phyloP scores from a whole-genome alignment of 2,797 vertebrate genomes.

The Martes flavigula region DNA sequence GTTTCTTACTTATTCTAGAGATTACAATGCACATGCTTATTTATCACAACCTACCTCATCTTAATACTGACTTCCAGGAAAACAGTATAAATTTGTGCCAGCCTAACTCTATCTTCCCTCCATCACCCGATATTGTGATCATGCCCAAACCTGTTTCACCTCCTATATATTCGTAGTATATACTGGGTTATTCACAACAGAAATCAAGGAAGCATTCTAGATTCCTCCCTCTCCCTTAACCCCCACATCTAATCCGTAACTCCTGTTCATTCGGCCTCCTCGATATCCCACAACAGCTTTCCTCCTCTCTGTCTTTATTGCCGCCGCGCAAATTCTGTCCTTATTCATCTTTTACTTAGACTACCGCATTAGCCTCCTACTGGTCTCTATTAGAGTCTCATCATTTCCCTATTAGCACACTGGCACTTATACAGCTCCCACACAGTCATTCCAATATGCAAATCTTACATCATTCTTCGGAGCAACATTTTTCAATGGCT shows the following conservation, averaged over 20 bases:
- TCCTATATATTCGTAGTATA: background rate
- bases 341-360: background rate
- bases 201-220: conserved; percentile 33
- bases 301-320: background rate
- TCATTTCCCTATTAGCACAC: background rate
- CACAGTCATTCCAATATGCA: background rate
- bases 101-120: background rate
- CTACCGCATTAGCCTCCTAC: background rate
- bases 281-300: background rate
- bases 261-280: background rate
- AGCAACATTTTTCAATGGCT: background rate
- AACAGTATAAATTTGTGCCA: background rate
- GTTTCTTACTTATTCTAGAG: background rate
- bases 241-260: background rate
- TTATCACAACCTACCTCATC: conserved; percentile 20
- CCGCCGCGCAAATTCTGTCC: background rate
- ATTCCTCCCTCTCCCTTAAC: background rate
- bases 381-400: background rate
- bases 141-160: background rate
- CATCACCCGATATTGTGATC: background rate
- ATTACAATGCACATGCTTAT: background rate
- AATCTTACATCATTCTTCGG: background rate
- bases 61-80: background rate
- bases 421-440: background rate
- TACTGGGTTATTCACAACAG: background rate